Base-by-base conservation (phyloP, 2,888 invertebrate genomes). In the Drosophila neotestacea region DNA sequence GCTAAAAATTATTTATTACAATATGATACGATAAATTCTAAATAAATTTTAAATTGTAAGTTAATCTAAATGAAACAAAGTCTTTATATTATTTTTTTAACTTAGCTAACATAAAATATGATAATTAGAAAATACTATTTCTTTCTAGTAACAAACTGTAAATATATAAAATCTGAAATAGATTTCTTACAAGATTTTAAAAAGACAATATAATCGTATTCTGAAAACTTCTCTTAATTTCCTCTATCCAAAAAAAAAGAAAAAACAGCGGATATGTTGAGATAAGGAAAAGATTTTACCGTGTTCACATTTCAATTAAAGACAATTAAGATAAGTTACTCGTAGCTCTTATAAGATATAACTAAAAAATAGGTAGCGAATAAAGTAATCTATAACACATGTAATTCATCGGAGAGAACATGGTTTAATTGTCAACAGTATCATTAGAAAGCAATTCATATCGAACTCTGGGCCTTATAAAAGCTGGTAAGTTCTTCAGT, bases 391-490 rank as follows among this genome's bases (percentile, higher is more conserved):
- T 5, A 34, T 6, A 34, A 58, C 28, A 59, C 47, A 5, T 54
- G 47, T 52, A 44, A 27, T 44, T 54, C 48, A 44, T 16, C 16
- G 2, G 10, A 10, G 16, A 1, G 46, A 51, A 51, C 56, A 60
- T 7, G n/a, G 28, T 32, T 48, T 11, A 42, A 56, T 41, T 61
- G n/a, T 2, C 0, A 32, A 41, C 6, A 41, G 34, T 39, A 27
- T 34, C 16, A 58, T 52, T 48, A 60, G 6, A 4, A 38, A 32
- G 9, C 34, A 41, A 36, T 39, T 34, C n/a, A 38, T 13, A 51
- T 50, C 28, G 9, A 10, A 36, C 36, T 6, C 2, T 5, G 11
- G 39, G 47, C n/a, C 32, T 13, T 70, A 74, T 74, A 70, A 51
- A 74, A 65, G 27, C 27, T 5, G 2, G n/a, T 32, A 4, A 7